Evolutionary conservation across 2,797 vertebrate genomes (phyloP).

Genomic region (Yasuhikotakia modesta): DNA sequence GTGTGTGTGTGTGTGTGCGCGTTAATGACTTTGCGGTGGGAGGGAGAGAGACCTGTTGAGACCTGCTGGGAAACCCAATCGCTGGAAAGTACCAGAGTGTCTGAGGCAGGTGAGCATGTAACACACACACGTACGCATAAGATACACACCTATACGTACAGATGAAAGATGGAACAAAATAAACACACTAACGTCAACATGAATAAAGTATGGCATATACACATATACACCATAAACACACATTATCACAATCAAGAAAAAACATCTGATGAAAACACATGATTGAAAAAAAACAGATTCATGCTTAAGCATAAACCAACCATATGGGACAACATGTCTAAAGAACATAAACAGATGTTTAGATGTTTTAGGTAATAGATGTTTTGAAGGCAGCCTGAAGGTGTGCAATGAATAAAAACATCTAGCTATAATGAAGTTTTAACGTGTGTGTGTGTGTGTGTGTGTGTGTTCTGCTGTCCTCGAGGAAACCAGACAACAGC

Average conservation of each 20-base stretch:
- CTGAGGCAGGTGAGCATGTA: constrained; percentile 52
- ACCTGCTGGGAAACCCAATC: constrained; percentile 76
- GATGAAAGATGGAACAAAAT: constrained; percentile 37
- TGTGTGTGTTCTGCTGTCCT: not conserved
- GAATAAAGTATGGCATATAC: constrained; percentile 36
- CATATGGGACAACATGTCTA: not conserved
- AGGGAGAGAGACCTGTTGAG: constrained; percentile 69
- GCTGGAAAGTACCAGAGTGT: constrained; percentile 76
- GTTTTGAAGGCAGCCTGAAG: not conserved
- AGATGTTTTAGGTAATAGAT: too few species aligned
- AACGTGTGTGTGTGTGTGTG: not conserved
- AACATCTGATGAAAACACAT: too few species aligned
- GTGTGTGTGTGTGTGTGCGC: constrained; percentile 26
- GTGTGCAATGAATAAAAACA: not conserved
- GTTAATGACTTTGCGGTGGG: constrained; percentile 68
- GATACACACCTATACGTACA: constrained; percentile 7
- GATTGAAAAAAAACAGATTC: not conserved
- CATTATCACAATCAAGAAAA: too few species aligned
- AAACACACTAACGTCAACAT: constrained; percentile 34
- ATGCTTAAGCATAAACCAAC: not conserved
- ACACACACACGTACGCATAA: constrained; percentile 5
- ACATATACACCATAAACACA: not conserved
- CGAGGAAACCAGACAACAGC: not conserved
- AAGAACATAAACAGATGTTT: not conserved
- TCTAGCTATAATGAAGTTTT: not conserved